Evolutionary conservation across 2,888 invertebrate species (phyloP), one percentile per base, ranked within the genome.

Genomic region (Agriopis leucophaearia): DNA sequence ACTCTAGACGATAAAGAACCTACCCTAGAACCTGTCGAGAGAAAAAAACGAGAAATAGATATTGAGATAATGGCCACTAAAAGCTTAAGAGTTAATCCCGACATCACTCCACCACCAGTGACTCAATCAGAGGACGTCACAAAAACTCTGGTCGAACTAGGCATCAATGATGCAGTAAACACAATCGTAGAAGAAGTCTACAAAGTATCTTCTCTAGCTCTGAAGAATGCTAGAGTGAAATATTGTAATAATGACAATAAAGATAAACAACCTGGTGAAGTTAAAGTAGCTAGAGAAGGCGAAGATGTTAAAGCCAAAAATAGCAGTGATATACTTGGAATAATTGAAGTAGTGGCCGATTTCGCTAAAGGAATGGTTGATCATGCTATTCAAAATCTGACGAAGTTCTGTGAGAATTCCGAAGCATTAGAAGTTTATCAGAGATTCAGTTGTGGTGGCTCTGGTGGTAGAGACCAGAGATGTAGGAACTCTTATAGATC

Each of bases 91-190:
- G 87, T 91, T 0, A 93, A 92, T 50, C 83, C 85, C 0, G 78
- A 90, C 6, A 92, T 92, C 7, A 92, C 88, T 0, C 87, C 89
- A 1, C 89, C 91, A 0, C 81, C 86, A 0, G 69, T 72, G 56
- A 66, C 9, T 51, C 71, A 27, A 1, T 44, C 73, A 0, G 42
- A 68, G 0, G 66, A 71, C 5, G 0, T 78, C 0, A 64, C 70
- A 2, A 52, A 71, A 0, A 75, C 36, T 2, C 15, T 90, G 0
- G 76, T 74, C 44, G 75, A 82, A 6, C 58, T 91, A n/a, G 86
- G 84, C 0, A 82, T 92, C 0, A 77, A 78, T 36, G 65, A 79
- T 0, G 84, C 88, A 69, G 77, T 88, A 0, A 78, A 88, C 54
- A 74, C 77, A 1, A 67, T 92, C 0, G 72, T 88, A 0, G 84